Conservation (phyloP, 2,888 invertebrate species). For the Boloria selene region DNA sequence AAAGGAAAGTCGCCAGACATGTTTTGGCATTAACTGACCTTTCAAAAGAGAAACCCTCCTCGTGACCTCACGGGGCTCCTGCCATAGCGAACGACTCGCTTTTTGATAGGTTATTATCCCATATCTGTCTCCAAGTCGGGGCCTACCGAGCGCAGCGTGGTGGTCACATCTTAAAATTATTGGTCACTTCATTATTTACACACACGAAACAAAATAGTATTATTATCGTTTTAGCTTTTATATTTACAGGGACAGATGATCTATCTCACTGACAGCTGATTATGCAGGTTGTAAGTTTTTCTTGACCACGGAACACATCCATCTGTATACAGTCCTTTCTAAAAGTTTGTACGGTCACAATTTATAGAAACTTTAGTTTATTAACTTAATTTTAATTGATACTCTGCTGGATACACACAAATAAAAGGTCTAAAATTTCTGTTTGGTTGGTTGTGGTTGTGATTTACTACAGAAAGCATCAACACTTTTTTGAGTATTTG, state of each 20-base stretch:
- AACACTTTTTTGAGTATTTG: slow-evolving; percentile 81
- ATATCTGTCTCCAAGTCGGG: slow-evolving; percentile 63
- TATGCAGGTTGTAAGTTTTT: slow-evolving; percentile 82
- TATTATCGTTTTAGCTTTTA: slow-evolving; percentile 79
- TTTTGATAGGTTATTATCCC: slow-evolving; percentile 81
- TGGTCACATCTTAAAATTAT: slow-evolving; percentile 69
- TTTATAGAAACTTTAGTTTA: slow-evolving; percentile 59
- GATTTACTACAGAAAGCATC: slow-evolving; percentile 82
- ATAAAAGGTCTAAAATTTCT: slow-evolving; percentile 75
- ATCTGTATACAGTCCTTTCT: slow-evolving; percentile 67
- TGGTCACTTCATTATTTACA: slow-evolving; percentile 70
- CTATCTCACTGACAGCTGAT: slow-evolving; percentile 83
- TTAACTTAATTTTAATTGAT: slow-evolving; percentile 70
- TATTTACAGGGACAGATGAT: slow-evolving; percentile 83
- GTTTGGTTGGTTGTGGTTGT: slow-evolving; percentile 75
- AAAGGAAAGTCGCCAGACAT: slow-evolving; percentile 76
- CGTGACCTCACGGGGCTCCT: slow-evolving; percentile 67
- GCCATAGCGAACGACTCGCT: slow-evolving; percentile 70
- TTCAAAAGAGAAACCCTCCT: slow-evolving; percentile 54
- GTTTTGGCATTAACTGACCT: slow-evolving; percentile 59
- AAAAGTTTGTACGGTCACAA: slow-evolving; percentile 56
- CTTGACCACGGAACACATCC: slow-evolving; percentile 76
- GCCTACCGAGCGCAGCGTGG: slow-evolving; percentile 55
- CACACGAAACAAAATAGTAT: slow-evolving; percentile 64
- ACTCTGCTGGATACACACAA: slow-evolving; percentile 67